These are phyloP conservation scores for Lontra canadensis DNA, from an alignment of 2,113 vertebrate genomes.

Conservation along the genomic window DNA sequence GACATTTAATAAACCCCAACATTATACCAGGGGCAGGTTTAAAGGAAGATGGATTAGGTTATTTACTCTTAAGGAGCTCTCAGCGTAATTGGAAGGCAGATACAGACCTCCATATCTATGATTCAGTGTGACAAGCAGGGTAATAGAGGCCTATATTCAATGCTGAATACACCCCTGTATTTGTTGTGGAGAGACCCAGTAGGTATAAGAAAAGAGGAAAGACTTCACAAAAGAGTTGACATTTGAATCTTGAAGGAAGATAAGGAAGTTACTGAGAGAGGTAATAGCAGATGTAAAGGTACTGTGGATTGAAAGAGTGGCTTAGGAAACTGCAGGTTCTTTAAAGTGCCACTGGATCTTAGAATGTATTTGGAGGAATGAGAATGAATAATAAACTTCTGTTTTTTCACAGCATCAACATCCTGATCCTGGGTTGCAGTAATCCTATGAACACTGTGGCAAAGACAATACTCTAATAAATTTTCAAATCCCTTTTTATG, in stretches of 20 bases:
- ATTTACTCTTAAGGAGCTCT: neutral
- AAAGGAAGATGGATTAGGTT: neutral
- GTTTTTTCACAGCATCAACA: neutral
- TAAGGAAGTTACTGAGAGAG: neutral
- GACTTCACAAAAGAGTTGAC: neutral
- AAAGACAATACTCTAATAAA: neutral
- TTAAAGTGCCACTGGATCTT: neutral
- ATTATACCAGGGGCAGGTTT: neutral
- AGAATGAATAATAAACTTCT: neutral
- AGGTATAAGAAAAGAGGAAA: neutral
- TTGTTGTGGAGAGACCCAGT: neutral
- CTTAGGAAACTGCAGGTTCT: neutral
- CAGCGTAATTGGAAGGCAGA: neutral
- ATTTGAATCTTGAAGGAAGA: constrained; percentile 31
- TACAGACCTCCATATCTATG: neutral
- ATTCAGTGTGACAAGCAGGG: neutral
- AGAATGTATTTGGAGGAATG: neutral
- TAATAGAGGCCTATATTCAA: neutral
- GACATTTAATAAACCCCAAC: neutral
- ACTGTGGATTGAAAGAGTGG: neutral
- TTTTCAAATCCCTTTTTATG: neutral
- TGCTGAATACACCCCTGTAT: neutral
- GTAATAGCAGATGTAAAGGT: neutral
- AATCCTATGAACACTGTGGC: neutral
- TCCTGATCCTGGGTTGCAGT: neutral